Evolutionary conservation across 2,113 vertebrate genomes (phyloP).

Genomic region (Oophaga pumilio): DNA sequence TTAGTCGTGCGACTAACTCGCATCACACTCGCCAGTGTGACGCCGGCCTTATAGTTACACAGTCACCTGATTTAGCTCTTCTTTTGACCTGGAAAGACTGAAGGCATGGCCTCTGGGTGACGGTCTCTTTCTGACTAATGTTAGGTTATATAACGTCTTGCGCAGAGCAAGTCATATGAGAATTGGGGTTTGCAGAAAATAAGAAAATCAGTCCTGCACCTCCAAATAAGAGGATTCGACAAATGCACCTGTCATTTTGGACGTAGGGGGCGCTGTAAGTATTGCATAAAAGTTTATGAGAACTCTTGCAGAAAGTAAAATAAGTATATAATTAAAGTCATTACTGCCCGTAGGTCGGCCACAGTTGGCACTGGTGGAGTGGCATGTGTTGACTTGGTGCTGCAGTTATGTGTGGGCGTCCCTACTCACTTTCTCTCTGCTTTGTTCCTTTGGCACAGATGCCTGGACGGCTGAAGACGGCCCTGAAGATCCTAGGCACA

Average conservation of each 20-base stretch:
- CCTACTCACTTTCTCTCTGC: background rate
- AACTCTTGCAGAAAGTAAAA: background rate
- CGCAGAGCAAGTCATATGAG: conserved; percentile 1
- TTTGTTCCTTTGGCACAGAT: conserved; percentile 72
- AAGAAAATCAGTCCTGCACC: background rate
- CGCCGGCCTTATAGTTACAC: background rate
- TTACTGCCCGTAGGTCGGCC: background rate
- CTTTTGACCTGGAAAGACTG: conserved; percentile 1
- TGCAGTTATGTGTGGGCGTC: background rate
- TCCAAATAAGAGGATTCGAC: background rate
- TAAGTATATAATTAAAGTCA: conserved; percentile 25
- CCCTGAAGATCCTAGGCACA: conserved; percentile 86
- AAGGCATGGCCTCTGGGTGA: conserved; percentile 16
- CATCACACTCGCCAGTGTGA: no score
- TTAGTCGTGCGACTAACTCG: no score
- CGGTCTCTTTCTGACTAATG: conserved; percentile 47
- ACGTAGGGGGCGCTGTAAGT: background rate
- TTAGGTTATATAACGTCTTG: conserved; percentile 15
- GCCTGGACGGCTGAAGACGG: conserved; percentile 87
- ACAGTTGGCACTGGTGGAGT: conserved; percentile 1
- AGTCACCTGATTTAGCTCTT: background rate
- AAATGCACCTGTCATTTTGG: background rate
- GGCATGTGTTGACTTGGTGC: conserved; percentile 16
- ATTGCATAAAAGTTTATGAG: background rate
- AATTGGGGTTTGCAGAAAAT: background rate